Percentiles rank a stretch among this genome's conserved stretches.
phyloP scores from a whole-genome alignment of 2,797 vertebrate genomes.

The Lutjanus campechanus region DNA sequence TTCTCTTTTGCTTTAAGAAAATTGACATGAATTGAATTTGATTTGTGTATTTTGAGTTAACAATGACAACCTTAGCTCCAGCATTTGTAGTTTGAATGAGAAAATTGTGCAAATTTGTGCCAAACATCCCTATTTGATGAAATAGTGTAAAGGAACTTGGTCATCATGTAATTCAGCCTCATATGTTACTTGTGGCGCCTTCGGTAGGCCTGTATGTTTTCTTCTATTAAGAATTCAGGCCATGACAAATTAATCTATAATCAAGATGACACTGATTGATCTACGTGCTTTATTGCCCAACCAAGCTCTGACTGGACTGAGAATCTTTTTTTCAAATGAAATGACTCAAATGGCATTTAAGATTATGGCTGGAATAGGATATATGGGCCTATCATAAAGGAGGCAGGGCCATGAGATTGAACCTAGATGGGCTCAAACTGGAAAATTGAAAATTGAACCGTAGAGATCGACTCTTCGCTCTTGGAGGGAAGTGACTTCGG shows the following conservation, averaged over 20 bases:
- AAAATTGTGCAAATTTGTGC: constrained; percentile 1
- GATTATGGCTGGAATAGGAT: constrained; percentile 77
- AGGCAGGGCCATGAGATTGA: constrained; percentile 73
- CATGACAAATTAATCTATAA: constrained; percentile 59
- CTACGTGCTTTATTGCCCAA: constrained; percentile 48
- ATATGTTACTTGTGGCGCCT: neutral
- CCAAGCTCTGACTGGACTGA: constrained; percentile 56
- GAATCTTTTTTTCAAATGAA: constrained; percentile 72
- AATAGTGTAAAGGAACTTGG: constrained; percentile 18
- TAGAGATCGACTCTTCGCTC: constrained; percentile 71
- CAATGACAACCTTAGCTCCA: neutral
- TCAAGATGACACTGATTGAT: constrained; percentile 67
- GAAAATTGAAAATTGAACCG: constrained; percentile 85
- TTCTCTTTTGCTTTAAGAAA: neutral
- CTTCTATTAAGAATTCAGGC: constrained; percentile 37
- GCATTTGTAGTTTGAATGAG: neutral
- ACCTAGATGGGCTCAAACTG: constrained; percentile 75
- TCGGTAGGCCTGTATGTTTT: constrained; percentile 33
- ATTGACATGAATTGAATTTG: neutral
- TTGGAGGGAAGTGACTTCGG: constrained; percentile 36
- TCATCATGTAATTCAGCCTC: constrained; percentile 11
- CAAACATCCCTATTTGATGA: neutral
- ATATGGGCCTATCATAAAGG: constrained; percentile 73
- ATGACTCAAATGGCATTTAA: constrained; percentile 78
- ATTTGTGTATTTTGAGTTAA: neutral